A percentile compares a stretch with the other conserved stretches of the same genome.
Conservation (phyloP, 1,140 invertebrate genomes). For the Chrysomallon squamiferum region DNA sequence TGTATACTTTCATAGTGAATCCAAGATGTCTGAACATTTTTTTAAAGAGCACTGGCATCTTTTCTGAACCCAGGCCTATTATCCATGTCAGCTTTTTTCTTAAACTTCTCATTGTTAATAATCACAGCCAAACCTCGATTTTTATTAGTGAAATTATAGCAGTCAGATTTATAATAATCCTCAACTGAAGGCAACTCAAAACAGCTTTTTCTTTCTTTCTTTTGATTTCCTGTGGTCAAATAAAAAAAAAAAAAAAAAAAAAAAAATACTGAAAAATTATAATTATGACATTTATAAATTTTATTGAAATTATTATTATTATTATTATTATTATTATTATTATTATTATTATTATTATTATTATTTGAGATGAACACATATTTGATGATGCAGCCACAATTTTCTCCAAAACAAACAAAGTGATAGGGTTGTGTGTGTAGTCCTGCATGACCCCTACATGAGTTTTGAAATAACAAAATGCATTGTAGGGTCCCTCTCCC, state of each 20-base stretch:
- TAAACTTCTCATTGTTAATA: slow-evolving; percentile 82
- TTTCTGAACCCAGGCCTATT: slow-evolving; percentile 75
- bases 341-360: too few relatives aligned
- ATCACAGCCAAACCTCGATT: slow-evolving; percentile 83
- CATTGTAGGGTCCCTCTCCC: too few relatives aligned
- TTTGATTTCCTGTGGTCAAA: background rate
- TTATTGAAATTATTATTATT: too few relatives aligned
- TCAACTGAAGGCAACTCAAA: background rate
- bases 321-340: too few relatives aligned
- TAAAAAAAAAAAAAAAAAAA: background rate
- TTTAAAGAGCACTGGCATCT: slow-evolving; percentile 58
- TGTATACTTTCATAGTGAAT: slow-evolving; percentile 73
- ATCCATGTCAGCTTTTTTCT: slow-evolving; percentile 61
- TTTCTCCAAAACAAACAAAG: too few relatives aligned
- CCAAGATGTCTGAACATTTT: slow-evolving; percentile 73
- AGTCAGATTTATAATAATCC: background rate
- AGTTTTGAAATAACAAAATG: too few relatives aligned
- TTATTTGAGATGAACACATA: too few relatives aligned
- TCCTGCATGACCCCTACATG: too few relatives aligned
- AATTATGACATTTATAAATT: too few relatives aligned
- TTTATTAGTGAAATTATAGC: slow-evolving; percentile 85
- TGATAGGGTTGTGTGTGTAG: too few relatives aligned
- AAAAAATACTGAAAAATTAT: background rate
- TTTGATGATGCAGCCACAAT: too few relatives aligned
- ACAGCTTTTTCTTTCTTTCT: background rate